Conservation (phyloP, 2,888 invertebrate species). For the Dryocosmus kuriphilus region DNA sequence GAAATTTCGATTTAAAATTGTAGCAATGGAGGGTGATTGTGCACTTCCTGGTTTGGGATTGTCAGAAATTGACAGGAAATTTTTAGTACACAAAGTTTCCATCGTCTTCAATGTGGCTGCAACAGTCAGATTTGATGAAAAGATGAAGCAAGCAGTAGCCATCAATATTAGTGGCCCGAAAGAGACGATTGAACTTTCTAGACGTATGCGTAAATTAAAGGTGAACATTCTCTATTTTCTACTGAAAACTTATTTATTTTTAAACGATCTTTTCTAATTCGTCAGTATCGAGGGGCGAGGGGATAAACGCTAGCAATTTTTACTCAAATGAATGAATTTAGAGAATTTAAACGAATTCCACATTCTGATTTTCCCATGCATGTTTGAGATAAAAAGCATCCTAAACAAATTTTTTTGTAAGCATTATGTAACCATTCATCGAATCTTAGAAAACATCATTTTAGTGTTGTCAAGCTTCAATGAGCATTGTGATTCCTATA, state of each 20-base stretch:
- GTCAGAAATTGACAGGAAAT: conserved; percentile 81
- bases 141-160: conserved; percentile 85
- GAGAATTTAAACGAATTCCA: too few species aligned
- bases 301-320: too few species aligned
- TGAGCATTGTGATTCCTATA: too few species aligned
- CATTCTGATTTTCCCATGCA: too few species aligned
- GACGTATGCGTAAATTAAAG: conserved; percentile 85
- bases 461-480: too few species aligned
- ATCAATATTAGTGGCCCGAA: conserved; percentile 90
- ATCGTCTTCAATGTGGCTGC: conserved; percentile 93
- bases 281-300: too few species aligned
- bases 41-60: conserved; percentile 83
- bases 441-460: too few species aligned
- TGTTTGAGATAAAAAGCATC: too few species aligned
- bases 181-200: conserved; percentile 86
- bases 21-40: conserved; percentile 85
- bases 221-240: conserved; percentile 73
- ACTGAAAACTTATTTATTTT: neutral
- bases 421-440: too few species aligned
- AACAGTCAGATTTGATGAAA: conserved; percentile 93
- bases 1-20: conserved; percentile 84
- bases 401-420: too few species aligned
- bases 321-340: too few species aligned
- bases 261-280: neutral
- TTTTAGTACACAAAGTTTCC: conserved; percentile 82